phyloP scores from a whole-genome alignment of 2,888 invertebrate genomes.

The Nephrocerus scutellatus region DNA sequence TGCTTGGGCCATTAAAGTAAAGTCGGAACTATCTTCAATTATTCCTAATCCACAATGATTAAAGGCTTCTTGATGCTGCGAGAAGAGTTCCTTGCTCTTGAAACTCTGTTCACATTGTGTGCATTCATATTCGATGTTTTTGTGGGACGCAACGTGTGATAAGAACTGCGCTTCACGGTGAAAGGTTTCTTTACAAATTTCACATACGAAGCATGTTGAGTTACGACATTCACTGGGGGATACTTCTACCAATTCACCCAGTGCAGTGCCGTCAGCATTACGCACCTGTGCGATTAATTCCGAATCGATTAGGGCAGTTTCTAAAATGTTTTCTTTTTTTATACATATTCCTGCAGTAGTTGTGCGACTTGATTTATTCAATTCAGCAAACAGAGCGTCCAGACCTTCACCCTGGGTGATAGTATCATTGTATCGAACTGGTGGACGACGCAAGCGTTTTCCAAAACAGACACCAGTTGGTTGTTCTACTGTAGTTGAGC shows the following conservation, averaged over 20 bases:
- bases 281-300: constrained; percentile 17
- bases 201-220: constrained; percentile 37
- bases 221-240: constrained; percentile 6
- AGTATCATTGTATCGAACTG: too few species aligned
- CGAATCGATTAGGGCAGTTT: constrained; percentile 9
- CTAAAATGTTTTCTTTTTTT: too few species aligned
- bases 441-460: too few species aligned
- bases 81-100: constrained; percentile 50
- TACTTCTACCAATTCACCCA: constrained; percentile 16
- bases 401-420: too few species aligned
- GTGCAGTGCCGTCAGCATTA: constrained; percentile 5
- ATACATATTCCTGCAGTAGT: too few species aligned
- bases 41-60: constrained; percentile 52
- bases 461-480: too few species aligned
- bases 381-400: too few species aligned
- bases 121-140: constrained; percentile 57
- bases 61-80: constrained; percentile 53
- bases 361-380: too few species aligned
- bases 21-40: constrained; percentile 34
- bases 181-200: constrained; percentile 50
- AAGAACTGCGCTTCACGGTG: constrained; percentile 50
- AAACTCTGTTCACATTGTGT: constrained; percentile 50
- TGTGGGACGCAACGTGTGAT: constrained; percentile 57
- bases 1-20: too few species aligned
- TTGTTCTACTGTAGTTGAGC: too few species aligned